Base-by-base conservation (phyloP, 2,888 invertebrate genomes). In the Trilocha varians region DNA sequence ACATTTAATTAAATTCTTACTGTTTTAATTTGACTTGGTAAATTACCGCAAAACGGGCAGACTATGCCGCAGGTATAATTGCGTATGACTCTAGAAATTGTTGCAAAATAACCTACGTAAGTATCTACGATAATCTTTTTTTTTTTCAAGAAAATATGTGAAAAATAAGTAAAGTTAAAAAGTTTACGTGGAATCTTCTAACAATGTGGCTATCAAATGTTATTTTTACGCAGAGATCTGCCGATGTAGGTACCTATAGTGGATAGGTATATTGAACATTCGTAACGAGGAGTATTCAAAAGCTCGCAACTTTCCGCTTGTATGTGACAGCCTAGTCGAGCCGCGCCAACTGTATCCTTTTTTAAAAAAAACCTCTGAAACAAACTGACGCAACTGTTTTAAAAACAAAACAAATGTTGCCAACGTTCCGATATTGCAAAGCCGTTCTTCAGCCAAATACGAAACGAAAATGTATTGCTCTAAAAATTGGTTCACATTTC, bases 1-100 rank as follows among this genome's bases (percentile, higher is more conserved):
- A 71, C 78, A 75, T 79, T 78, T 75, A 78, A 80, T 80, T 80
- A 72, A 79, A 79, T 76, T 66, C 78, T 79, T 72, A 75, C 71
- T 76, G 76, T 75, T 78, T 78, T 79, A 79, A 80, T 79, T 78
- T 78, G 71, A 77, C 69, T 78, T 70, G 65, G 68, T 64, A 70
- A 69, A 72, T 69, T 62, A 57, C 55, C 54, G 57, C 59, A 60
- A 59, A 65, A 70, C 57, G 65, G 57, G 62, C 52, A 54, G 47
- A 41, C 47, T 25, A 52, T 52, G 48, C 55, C 50, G 49, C 53
- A 50, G 49, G 40, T 58, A 54, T 55, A 63, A 62, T 63, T 51
- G 11, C 11, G 25, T 9, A 57, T 57, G 51, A 52, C 46, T 50
- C 48, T 45, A 46, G 48, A 49, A 58, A 54, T 55, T 52, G 55